Conservation (phyloP, 1,140 invertebrate genomes). For the roundworm (Caenorhabditis elegans) region WBcel235 BX284602.5:2212501-2213000, state of each 20-base stretch:
- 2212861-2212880: too few species aligned
- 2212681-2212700: conserved; percentile 47
- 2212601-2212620: conserved; percentile 34
- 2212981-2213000: too few species aligned
- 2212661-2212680: conserved; percentile 50
- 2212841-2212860: too few species aligned
- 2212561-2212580: conserved; percentile 55
- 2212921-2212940: too few species aligned
- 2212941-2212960: too few species aligned
- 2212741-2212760: not conserved
- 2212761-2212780: not conserved
- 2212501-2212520: conserved; percentile 60
- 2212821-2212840: too few species aligned
- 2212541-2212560: conserved; percentile 55
- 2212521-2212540: conserved; percentile 62
- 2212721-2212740: not conserved
- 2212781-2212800: not conserved
- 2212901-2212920: too few species aligned
- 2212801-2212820: too few species aligned
- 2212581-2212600: conserved; percentile 47
- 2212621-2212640: too few species aligned
- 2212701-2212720: conserved; percentile 29
- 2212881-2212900: too few species aligned
- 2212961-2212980: too few species aligned
- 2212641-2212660: conserved; percentile 23